Base-by-base conservation (phyloP, 2,797 vertebrate species). In the Premnoplex brunnescens region DNA sequence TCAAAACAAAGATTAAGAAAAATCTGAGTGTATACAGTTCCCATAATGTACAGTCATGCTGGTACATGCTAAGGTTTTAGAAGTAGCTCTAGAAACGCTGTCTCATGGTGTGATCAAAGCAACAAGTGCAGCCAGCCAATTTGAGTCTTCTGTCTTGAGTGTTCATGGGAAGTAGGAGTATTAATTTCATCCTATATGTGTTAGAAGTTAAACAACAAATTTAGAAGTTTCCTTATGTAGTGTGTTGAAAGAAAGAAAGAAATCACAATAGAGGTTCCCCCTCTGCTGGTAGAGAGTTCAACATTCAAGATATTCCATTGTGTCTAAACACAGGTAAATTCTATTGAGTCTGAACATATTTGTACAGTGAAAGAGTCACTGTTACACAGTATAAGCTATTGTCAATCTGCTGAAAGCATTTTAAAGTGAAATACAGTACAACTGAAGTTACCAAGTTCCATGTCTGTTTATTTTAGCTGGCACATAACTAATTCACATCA, bases 11-110 rank as follows among this genome's bases (percentile, higher is more conserved):
- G 7, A 27, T 67, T 48, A 64, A 84, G 85, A 85, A 91, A 93
- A 89, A 93, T 43, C 12, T 34, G 12, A 75, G 49, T 64, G 14
- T 79, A 20, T 86, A 56, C 37, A 39, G 1, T 84, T 85, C 30
- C 23, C 60, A 84, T 91, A 92, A 90, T 30, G 63, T 77, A 36
- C 30, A 55, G 27, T 90, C 69, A 43, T 30, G 18, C 14, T 77
- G 23, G 16, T 83, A 32, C 60, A 62, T 4, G 2, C 36, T 59
- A 49, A 68, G 83, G 52, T 83, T 60, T 21, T 77, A 49, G 54
- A 78, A 93, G 78, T 89, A 79, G 36, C 71, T 84, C 95, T 95
- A 93, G 67, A 95, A 82, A 83, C 85, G 81, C 86, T 95, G 24
- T 93, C 56, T 84, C 34, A 24, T 37, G 17, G 37, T 84, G 3